A percentile compares a stretch with the other conserved stretches of the same genome.
Evolutionary conservation across 2,113 vertebrate genomes (phyloP).

Genomic region (Macheiramphus alcinus): DNA sequence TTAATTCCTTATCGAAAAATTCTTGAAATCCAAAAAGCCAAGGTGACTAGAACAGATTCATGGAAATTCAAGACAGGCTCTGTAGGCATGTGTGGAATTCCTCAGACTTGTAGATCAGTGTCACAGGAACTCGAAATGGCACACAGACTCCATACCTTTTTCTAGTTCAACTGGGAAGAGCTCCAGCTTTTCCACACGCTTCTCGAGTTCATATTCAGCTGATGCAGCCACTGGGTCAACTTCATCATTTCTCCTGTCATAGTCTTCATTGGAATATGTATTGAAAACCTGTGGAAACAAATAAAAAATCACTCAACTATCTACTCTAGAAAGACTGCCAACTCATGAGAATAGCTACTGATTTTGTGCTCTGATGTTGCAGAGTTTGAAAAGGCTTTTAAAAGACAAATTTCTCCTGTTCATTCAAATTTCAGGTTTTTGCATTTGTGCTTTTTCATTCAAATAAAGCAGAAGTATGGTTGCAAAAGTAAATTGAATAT

Average conservation of each 20-base stretch:
- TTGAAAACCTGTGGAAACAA: constrained; percentile 86
- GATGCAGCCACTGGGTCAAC: constrained; percentile 97
- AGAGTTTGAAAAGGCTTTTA: not conserved
- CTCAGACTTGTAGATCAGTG: not conserved
- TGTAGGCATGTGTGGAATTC: not conserved
- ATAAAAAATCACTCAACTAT: not conserved
- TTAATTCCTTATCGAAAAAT: not conserved
- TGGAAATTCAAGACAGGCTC: not conserved
- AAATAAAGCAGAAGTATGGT: not conserved
- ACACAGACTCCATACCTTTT: constrained; percentile 80
- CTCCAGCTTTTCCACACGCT: constrained; percentile 96
- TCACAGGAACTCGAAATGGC: not conserved
- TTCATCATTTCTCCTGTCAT: constrained; percentile 94
- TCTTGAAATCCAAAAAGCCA: not conserved
- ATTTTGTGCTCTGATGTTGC: not conserved
- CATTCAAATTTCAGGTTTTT: not conserved
- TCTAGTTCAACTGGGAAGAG: constrained; percentile 96
- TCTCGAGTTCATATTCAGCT: constrained; percentile 96
- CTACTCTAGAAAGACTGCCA: not conserved
- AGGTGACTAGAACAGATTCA: not conserved
- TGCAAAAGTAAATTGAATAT: not conserved
- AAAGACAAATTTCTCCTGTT: not conserved
- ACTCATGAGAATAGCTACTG: not conserved
- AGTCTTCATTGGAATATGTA: constrained; percentile 97
- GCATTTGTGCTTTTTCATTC: not conserved